Evolutionary conservation across 2,888 invertebrate species (phyloP), one percentile per base, ranked within the genome.

Genomic region (Lepidochitona cinerea): DNA sequence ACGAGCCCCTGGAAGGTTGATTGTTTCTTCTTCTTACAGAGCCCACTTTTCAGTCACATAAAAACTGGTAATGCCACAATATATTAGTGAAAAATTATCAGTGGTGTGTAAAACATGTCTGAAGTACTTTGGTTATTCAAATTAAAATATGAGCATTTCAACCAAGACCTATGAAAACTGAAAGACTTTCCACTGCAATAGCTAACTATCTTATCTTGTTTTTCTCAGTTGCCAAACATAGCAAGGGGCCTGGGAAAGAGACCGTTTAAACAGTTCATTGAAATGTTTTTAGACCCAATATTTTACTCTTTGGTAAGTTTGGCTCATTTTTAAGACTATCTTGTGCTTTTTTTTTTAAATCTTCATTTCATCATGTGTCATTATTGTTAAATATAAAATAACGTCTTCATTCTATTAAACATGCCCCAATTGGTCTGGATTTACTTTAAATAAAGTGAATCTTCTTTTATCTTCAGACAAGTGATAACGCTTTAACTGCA

Each of bases 401-500:
- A 23, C 49, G 23, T 49, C n/a, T 4, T 4, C 23, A 7, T 49
- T n/a, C 49, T n/a, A 49, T n/a, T 5, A n/a, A 49, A 49, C 18
- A 49, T 23, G 23, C 23, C 23, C 1, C 23, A 49, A 49, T 18
- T 49, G 2, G 3, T 49, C 3, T 49, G 3, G n/a, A 7, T 49
- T 2, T 7, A 49, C 7, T 49, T 49, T 18, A 7, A 23, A 7
- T 49, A 49, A 49, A n/a, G 49, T 49, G 2, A 2, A 9, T 18
- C 41, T 41, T 18, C 3, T 4, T 49, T 23, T 49, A 7, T 69
- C 81, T 85, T 41, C 84, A 92, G 92, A 89, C 88, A 73, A 90
- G 91, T 88, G 92, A 92, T 80, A 92, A 91, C 82, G 89, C 91
- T n/a, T 83, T 92, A 72, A 92, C 92, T 9, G 89, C 92, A 9